Percentiles rank a stretch among this genome's conserved stretches.
Conservation (phyloP, 2,888 invertebrate species). For the Dioctria linearis region DNA sequence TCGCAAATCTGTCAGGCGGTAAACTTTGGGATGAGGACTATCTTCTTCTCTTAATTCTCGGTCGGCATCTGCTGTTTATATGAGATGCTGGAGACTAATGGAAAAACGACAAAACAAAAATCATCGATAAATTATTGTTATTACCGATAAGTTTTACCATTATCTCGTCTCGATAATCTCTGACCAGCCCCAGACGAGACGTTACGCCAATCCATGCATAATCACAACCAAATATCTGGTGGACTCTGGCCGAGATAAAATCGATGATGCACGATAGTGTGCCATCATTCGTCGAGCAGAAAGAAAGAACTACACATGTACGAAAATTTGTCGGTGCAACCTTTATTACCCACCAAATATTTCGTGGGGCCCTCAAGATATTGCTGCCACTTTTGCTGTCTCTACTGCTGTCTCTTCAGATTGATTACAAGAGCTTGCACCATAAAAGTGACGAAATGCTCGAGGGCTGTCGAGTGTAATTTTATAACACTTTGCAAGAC, state of each 20-base stretch:
- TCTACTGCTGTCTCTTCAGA: too few relatives aligned
- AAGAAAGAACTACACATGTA: not conserved
- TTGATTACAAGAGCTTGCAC: too few relatives aligned
- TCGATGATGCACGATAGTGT: not conserved
- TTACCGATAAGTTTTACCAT: conserved; percentile 48
- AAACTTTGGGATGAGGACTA: conserved; percentile 8
- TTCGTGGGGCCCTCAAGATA: too few relatives aligned
- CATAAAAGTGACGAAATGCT: not conserved
- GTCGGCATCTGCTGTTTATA: not conserved
- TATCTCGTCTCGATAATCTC: conserved; percentile 49
- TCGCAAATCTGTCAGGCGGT: conserved; percentile 3
- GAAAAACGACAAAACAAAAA: conserved; percentile 26
- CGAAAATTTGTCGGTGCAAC: too few relatives aligned
- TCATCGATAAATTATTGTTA: conserved; percentile 52
- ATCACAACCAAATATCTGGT: conserved; percentile 7
- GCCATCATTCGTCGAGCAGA: not conserved
- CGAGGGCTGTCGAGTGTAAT: not conserved
- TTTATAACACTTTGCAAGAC: conserved; percentile 7
- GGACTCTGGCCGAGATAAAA: not conserved
- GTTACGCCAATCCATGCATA: conserved; percentile 25
- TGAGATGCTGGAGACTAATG: not conserved
- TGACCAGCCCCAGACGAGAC: conserved; percentile 14
- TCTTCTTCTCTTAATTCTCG: not conserved
- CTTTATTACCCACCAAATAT: too few relatives aligned
- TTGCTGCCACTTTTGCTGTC: too few relatives aligned